Evolutionary conservation across 2,888 invertebrate species (phyloP).

Genomic region (Cosmia pyralina): DNA sequence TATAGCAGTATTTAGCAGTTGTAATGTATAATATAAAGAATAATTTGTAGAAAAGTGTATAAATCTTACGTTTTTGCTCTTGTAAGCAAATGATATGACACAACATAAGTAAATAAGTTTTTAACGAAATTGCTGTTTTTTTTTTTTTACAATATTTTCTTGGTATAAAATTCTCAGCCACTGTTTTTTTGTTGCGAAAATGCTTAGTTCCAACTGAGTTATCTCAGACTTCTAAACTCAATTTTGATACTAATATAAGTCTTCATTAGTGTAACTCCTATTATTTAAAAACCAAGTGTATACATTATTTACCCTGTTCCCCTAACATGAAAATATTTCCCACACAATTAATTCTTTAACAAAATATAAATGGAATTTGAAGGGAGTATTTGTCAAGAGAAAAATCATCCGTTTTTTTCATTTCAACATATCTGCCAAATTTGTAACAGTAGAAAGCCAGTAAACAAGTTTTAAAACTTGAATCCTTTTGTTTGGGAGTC

Average conservation of each 20-base stretch:
- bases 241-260: neutral
- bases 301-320: neutral
- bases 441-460: conserved; percentile 24
- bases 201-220: neutral
- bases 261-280: neutral
- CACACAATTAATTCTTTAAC: neutral
- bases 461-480: conserved; percentile 26
- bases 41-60: conserved; percentile 5
- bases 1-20: neutral
- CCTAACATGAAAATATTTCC: neutral
- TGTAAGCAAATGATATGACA: neutral
- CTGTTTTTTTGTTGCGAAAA: neutral
- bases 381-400: neutral
- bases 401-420: neutral
- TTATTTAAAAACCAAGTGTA: neutral
- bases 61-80: neutral
- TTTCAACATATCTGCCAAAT: neutral
- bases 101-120: neutral
- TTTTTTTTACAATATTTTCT: too few relatives aligned
- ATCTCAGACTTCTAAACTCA: neutral
- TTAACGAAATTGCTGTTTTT: too few relatives aligned
- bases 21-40: neutral
- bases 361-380: neutral
- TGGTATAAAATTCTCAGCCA: neutral
- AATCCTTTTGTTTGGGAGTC: conserved; percentile 18